Conservation (phyloP, 2,888 invertebrate genomes). For the Malthinus seriepunctatus region DNA sequence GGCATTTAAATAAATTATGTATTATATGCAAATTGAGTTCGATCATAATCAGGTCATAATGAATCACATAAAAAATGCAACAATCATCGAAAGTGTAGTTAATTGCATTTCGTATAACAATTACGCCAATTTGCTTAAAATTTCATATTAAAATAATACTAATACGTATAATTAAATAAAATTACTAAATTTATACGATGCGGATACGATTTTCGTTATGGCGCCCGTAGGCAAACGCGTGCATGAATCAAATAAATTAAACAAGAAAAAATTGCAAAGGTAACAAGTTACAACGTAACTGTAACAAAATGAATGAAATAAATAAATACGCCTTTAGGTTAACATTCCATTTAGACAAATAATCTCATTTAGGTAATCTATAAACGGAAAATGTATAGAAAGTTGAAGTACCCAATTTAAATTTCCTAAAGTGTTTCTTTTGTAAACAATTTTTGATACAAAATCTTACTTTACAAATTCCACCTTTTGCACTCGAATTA, state of each 20-base stretch:
- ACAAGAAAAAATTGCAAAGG: too few relatives aligned
- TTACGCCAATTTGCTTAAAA: constrained; percentile 12
- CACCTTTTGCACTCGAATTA: too few relatives aligned
- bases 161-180: constrained; percentile 10
- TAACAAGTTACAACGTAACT: neutral
- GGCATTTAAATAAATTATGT: constrained; percentile 1
- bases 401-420: neutral
- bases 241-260: constrained; percentile 6
- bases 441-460: neutral
- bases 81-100: constrained; percentile 1
- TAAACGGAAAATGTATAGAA: neutral
- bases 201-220: constrained; percentile 12
- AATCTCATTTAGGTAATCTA: neutral
- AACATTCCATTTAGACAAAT: neutral
- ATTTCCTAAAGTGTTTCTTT: neutral
- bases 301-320: neutral
- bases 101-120: neutral
- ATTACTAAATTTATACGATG: constrained; percentile 10
- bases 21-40: neutral
- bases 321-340: constrained; percentile 2
- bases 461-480: too few relatives aligned
- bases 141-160: constrained; percentile 8
- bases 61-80: neutral
- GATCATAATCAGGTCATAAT: neutral
- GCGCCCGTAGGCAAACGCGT: constrained; percentile 10